phyloP scores from a whole-genome alignment of 2,888 invertebrate species.

The Incurvaria masculella region DNA sequence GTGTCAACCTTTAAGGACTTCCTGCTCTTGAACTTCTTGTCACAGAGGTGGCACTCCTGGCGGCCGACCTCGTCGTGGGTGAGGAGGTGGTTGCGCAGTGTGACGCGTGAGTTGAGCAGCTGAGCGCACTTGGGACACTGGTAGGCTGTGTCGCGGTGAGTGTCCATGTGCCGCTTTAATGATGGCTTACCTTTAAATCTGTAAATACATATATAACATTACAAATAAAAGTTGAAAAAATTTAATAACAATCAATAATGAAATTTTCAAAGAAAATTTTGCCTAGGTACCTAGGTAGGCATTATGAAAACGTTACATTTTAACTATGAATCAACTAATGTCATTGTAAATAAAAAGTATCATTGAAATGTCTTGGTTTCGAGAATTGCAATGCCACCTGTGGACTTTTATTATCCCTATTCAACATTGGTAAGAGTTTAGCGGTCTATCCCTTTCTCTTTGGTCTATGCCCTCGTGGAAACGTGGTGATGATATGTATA shows the following conservation, averaged over 20 bases:
- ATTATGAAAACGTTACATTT: no score
- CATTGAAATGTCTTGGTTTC: no score
- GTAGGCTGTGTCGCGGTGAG: slow-evolving; percentile 14
- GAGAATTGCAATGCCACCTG: no score
- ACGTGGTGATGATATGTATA: no score
- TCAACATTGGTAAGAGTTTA: no score
- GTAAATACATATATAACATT: slow-evolving; percentile 2
- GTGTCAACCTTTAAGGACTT: slow-evolving; percentile 20
- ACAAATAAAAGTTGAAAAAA: no score
- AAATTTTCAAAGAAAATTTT: neutral
- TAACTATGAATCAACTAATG: no score
- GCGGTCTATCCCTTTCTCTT: no score
- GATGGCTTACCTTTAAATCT: slow-evolving; percentile 25
- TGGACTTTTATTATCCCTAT: no score
- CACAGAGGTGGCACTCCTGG: slow-evolving; percentile 22
- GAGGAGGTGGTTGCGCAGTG: slow-evolving; percentile 15
- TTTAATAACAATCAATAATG: neutral
- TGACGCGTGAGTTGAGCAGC: slow-evolving; percentile 13
- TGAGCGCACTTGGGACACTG: slow-evolving; percentile 14
- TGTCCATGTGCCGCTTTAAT: slow-evolving; percentile 17
- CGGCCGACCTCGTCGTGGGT: slow-evolving; percentile 22
- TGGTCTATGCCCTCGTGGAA: no score
- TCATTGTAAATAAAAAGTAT: no score
- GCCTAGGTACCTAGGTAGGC: neutral
- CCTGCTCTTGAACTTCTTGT: slow-evolving; percentile 21